Base-by-base conservation (phyloP, 2,888 invertebrate genomes). In the Gnatocerus cornutus region DNA sequence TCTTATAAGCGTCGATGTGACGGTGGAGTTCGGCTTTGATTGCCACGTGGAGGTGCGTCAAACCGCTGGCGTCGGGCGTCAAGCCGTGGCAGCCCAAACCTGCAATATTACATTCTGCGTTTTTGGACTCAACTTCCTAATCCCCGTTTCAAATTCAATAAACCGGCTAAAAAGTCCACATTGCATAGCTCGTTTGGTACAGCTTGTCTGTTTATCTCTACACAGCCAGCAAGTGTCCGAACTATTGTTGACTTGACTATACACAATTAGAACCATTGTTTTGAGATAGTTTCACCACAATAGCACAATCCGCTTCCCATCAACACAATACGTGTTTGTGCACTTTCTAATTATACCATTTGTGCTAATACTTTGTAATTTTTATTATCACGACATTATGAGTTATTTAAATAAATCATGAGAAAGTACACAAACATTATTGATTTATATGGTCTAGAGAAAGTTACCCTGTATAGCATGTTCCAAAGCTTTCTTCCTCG, bases 1-100 rank as follows among this genome's bases (percentile, higher is more conserved):
- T 90, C 84, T 95, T 95, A 86, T 95, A 96, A 46, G 94, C 93
- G 63, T 94, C 94, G 39, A 95, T 91, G 72, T 95, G 93, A 41
- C 91, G 87, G 81, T 94, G 93, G 61, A 97, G 90, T 85, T 96
- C 95, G 30, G 90, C 89, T 86, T 93, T 94, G 77, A 96, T 88
- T 7, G 95, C 95, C 72, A 92, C 91, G 82, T 95, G 94, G 27
- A 96, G 87, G 14, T 94, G 94, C 77, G 94, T 90, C 63, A 93
- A 85, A 6, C 90, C 86, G 0, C 88, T 87, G 9, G 87, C 83
- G 79, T 91, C 91, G 0, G 91, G 90, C 5, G 91, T 91, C 73
- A 97, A 87, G 0, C 97, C 97, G 79, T 97, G 97, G 53, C 95
- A 92, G 6, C 92, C 96, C 70, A 97, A 87, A 59, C 92, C 90